phyloP scores from a whole-genome alignment of 2,113 vertebrate genomes.

The Sinocyclocheilus maitianheensis region DNA sequence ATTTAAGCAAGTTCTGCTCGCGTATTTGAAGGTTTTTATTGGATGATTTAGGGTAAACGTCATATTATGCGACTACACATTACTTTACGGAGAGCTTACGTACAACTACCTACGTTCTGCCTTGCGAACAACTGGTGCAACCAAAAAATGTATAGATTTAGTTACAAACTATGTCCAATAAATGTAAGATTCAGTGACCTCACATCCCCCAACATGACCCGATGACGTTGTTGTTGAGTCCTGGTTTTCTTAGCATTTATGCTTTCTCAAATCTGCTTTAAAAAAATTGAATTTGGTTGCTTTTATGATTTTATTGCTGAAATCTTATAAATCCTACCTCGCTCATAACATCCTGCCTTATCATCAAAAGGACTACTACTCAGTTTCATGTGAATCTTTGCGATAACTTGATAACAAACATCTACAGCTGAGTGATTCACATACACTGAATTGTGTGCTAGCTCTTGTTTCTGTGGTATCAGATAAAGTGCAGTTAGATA shows the following conservation, averaged over 20 bases:
- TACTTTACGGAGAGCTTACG: no score
- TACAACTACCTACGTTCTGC: no score
- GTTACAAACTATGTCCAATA: no score
- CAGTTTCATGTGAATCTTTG: not conserved
- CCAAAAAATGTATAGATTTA: no score
- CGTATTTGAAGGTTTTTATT: no score
- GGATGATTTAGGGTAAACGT: no score
- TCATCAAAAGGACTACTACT: not conserved
- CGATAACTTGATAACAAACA: not conserved
- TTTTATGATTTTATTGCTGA: not conserved
- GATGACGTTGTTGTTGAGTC: not conserved
- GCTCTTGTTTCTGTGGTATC: not conserved
- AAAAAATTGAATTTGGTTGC: not conserved
- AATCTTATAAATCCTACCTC: not conserved
- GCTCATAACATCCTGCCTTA: not conserved
- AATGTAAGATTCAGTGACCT: not conserved
- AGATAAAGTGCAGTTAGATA: conserved; percentile 12
- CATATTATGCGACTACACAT: no score
- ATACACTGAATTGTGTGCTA: not conserved
- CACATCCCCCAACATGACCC: not conserved
- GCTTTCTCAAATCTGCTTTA: not conserved
- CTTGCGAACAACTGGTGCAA: no score
- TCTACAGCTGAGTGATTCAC: not conserved
- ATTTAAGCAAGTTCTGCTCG: no score
- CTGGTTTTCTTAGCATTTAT: not conserved